A percentile compares a stretch with the other conserved stretches of the same genome.
Conservation (phyloP, 2,113 vertebrate genomes). For the Sander vitreus region DNA sequence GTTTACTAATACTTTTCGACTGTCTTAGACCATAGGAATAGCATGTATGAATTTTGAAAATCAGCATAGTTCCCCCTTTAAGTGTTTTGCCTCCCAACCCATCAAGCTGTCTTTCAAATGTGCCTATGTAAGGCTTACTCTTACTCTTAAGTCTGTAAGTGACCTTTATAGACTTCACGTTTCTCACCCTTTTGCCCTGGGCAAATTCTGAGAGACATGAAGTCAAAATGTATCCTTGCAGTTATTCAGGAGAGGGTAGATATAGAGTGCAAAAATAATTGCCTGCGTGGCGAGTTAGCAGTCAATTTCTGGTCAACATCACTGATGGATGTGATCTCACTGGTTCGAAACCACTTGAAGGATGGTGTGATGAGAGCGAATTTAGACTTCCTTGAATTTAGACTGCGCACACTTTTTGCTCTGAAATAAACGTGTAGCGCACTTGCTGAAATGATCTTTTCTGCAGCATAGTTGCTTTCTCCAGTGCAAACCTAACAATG, state of each 20-base stretch:
- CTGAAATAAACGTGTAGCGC: background rate
- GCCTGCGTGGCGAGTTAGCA: background rate
- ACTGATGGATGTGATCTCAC: conserved; percentile 1
- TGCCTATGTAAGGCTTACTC: background rate
- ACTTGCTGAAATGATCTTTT: background rate
- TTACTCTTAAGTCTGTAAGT: background rate
- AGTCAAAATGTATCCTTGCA: background rate
- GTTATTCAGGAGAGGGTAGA: background rate
- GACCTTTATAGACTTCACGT: background rate
- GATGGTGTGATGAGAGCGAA: background rate
- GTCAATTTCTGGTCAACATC: conserved; percentile 3
- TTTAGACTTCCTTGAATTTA: background rate
- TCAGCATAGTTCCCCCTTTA: background rate
- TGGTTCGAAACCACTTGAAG: conserved; percentile 8
- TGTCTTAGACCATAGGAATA: no score
- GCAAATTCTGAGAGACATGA: background rate
- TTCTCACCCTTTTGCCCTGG: background rate
- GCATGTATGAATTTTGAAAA: background rate
- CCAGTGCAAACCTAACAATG: background rate
- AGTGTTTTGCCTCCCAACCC: background rate
- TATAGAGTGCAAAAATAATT: conserved; percentile 1
- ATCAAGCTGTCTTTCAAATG: background rate
- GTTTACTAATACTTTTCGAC: no score
- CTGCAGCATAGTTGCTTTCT: background rate
- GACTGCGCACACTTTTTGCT: background rate